Evolutionary conservation across 2,113 vertebrate genomes (phyloP).

Genomic region (Sus scrofa): T2T-Sscrofa CM000830.6:134591001-134591500

Average conservation of each 20-base stretch:
- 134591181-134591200: not conserved
- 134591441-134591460: not conserved
- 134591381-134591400: not conserved
- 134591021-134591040: not conserved
- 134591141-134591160: not conserved
- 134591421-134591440: not conserved
- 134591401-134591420: not conserved
- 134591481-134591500: not conserved
- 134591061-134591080: not conserved
- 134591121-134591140: not conserved
- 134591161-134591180: not conserved
- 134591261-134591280: not conserved
- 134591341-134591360: not conserved
- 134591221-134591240: not conserved
- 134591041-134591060: not conserved
- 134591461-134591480: not conserved
- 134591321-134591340: not conserved
- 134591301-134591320: not conserved
- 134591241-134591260: not conserved
- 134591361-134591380: not conserved
- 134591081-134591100: not conserved
- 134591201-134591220: not conserved
- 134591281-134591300: not conserved
- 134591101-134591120: not conserved
- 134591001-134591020: no score